Evolutionary conservation across 2,888 invertebrate genomes (phyloP).

Genomic region (Ochlodes sylvanus): DNA sequence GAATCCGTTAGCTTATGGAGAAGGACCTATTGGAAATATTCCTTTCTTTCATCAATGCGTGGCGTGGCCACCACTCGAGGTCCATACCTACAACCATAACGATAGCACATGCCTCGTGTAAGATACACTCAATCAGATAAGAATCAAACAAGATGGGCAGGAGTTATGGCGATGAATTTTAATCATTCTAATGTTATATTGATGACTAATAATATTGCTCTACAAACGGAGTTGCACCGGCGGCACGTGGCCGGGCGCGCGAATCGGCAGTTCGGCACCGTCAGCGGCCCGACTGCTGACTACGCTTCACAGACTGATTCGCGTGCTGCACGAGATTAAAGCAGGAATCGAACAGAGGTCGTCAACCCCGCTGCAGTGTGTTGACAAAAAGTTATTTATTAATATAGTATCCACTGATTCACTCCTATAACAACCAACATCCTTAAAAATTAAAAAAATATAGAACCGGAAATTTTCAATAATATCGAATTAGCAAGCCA

Average conservation of each 20-base stretch:
- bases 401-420: no score
- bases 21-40: no score
- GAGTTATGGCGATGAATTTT: background rate
- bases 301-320: conserved; percentile 19
- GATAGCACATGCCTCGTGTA: background rate
- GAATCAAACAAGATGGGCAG: background rate
- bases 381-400: background rate
- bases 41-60: no score
- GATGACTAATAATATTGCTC: background rate
- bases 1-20: no score
- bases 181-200: background rate
- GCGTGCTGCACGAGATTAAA: conserved; percentile 25
- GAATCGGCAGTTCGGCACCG: conserved; percentile 9
- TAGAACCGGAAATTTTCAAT: no score
- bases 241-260: background rate
- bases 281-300: conserved; percentile 12
- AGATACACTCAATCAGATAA: conserved; percentile 1
- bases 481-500: no score
- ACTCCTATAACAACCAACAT: no score
- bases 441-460: no score
- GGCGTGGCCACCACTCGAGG: no score
- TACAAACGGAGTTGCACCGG: conserved; percentile 1
- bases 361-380: background rate
- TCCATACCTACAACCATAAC: background rate
- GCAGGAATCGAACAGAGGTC: conserved; percentile 12